Base-by-base conservation (phyloP, 2,888 invertebrate species). In the Xestia c-nigrum region DNA sequence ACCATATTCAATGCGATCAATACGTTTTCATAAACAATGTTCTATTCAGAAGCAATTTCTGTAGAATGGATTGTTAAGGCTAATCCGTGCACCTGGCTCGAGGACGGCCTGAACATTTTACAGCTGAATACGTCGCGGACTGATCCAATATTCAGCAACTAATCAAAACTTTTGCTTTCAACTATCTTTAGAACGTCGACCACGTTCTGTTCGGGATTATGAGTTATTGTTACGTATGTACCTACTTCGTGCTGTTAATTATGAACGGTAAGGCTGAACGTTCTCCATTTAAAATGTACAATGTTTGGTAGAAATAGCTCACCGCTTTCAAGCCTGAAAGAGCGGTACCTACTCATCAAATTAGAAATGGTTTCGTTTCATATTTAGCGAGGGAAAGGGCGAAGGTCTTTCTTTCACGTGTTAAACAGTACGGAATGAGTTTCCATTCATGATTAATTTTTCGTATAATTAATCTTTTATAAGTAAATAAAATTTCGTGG, bases 81-180 rank as follows among this genome's bases (percentile, higher is more conserved):
- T 82, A 67, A 65, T 83, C 52, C 57, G 75, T 74, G 78, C 81
- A 85, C 81, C 78, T 85, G 74, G 61, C 68, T 69, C n/a, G 21
- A 55, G 67, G 31, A 46, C 43, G 57, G 71, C 21, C 46, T 64
- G n/a, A 70, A 73, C 73, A 67, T 73, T 78, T 78, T 76, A 70
- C 52, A 69, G 82, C n/a, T 59, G 38, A 66, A 57, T 73, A 55
- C 70, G 52, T 79, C 46, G 69, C 47, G 43, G 40, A 63, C 68
- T 76, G 78, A 80, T 79, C 75, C 57, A 80, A 85, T 47, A 79
- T 85, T 79, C 73, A 76, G 57, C 64, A 86, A 79, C 78, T 85
- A 81, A 85, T 85, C 81, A 85, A 83, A 86, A 86, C 86, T 85
- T 84, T 83, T 57, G 73, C 76, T 66, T 83, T 74, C 70, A 79